Base-by-base conservation (phyloP, 2,888 invertebrate genomes). In the Epirrhoe alternata region DNA sequence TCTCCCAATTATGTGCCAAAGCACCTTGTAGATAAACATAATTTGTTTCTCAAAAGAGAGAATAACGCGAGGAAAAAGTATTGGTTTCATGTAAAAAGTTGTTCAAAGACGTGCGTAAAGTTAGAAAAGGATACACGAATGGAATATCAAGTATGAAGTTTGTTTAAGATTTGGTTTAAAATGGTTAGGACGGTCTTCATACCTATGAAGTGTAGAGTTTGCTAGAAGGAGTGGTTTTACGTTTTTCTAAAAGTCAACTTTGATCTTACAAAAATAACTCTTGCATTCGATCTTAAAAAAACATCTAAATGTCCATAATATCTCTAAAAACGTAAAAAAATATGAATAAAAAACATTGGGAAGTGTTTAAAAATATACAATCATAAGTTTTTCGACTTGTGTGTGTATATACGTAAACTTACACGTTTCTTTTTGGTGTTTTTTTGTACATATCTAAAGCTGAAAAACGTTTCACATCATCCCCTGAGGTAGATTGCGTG, bases 1-100 rank as follows among this genome's bases (percentile, higher is more conserved):
- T 61, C 60, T 61, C 54, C 58, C 69, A 64, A 69, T 67, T 66
- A 64, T n/a, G 51, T 35, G 50, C 58, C 66, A 55, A 68, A 72
- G 65, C 65, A 66, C 55, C 58, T 68, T 56, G 53, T 63, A 63
- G 65, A 60, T 61, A 65, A 66, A 55, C 52, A 60, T 47, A 56
- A 61, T 66, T 50, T 57, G 52, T 52, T 51, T 50, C 54, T 54
- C 16, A 53, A 54, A 53, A 57, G 61, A 56, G 30, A 63, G 30
- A 56, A 64, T 55, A 62, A 62, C 38, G 53, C 12, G 24, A 60
- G 38, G 16, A 31, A 55, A 61, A 55, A 47, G 59, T 69, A 69
- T 68, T 45, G 65, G 57, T 62, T 68, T 63, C 65, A 42, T 52
- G 42, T 35, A 54, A 54, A 47, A 64, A 68, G 63, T 63, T 14